A percentile compares a stretch with the other conserved stretches of the same genome.
These are phyloP conservation scores for Hippolais icterina DNA, from an alignment of 2,113 vertebrate species.

Conservation along the genomic window DNA sequence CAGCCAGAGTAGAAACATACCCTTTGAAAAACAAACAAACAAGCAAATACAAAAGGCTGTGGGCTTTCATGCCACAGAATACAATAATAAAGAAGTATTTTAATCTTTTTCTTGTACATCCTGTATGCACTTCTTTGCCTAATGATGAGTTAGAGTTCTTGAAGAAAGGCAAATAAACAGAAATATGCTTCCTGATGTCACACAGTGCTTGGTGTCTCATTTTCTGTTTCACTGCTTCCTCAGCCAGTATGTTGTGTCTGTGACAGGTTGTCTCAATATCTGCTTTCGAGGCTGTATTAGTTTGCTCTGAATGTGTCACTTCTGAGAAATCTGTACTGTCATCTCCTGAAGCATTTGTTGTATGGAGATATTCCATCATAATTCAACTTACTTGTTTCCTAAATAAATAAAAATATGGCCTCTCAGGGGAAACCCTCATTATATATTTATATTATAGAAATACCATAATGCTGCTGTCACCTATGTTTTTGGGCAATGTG, in stretches of 20 bases:
- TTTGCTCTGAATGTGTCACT: neutral
- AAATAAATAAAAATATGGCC: neutral
- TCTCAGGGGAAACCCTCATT: neutral
- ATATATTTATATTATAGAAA: neutral
- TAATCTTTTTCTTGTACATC: conserved; percentile 15
- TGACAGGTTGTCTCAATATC: neutral
- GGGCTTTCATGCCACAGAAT: neutral
- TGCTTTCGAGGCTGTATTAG: neutral
- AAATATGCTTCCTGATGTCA: neutral
- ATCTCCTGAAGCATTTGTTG: neutral
- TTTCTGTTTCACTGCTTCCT: neutral
- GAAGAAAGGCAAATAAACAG: conserved; percentile 48
- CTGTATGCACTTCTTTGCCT: conserved; percentile 30
- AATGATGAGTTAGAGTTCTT: neutral
- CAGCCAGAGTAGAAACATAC: neutral
- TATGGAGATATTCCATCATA: neutral
- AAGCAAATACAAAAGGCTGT: neutral
- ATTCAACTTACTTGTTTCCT: neutral
- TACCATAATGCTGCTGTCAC: neutral
- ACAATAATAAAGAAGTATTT: neutral
- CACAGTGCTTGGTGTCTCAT: neutral
- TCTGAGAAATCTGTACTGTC: neutral
- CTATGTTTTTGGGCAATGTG: neutral
- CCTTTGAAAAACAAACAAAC: neutral
- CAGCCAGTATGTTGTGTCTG: neutral